These are phyloP conservation scores for Vollenhovia emeryi DNA, from an alignment of 1,140 invertebrate species.

Conservation along the genomic window DNA sequence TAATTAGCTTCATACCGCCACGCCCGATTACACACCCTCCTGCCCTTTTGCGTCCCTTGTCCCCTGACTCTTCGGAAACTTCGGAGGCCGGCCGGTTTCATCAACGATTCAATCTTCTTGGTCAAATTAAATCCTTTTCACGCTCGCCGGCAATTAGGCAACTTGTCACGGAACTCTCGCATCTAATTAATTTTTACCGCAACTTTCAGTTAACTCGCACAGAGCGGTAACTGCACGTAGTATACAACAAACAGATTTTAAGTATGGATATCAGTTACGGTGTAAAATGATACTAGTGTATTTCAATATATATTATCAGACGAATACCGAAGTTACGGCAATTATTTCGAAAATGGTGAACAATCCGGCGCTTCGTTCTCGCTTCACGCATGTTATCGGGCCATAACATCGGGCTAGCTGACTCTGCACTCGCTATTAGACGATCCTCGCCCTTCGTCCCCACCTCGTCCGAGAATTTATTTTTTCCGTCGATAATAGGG, in stretches of 20 bases:
- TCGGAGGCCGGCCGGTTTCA: neutral
- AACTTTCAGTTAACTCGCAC: neutral
- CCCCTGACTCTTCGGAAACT: slow-evolving; percentile 24
- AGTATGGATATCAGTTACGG: neutral
- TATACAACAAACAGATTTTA: neutral
- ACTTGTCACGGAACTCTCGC: neutral
- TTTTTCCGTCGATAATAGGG: slow-evolving; percentile 8
- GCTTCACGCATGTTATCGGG: neutral
- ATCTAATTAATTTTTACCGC: neutral
- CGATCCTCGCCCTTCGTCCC: neutral
- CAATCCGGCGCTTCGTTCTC: neutral
- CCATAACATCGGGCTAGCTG: too few species aligned
- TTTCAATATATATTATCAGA: neutral
- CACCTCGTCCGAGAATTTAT: neutral
- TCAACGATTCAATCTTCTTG: neutral
- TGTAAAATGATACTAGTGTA: neutral
- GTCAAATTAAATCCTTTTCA: neutral
- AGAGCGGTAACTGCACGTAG: neutral
- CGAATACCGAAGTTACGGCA: neutral
- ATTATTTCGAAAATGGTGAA: neutral
- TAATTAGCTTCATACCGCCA: slow-evolving; percentile 77
- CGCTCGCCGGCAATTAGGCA: neutral
- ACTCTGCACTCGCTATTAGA: neutral
- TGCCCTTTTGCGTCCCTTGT: slow-evolving; percentile 40
- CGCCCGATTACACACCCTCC: slow-evolving; percentile 75